Conservation (phyloP, 2,888 invertebrate genomes). For the Phaedon cochleariae region DNA sequence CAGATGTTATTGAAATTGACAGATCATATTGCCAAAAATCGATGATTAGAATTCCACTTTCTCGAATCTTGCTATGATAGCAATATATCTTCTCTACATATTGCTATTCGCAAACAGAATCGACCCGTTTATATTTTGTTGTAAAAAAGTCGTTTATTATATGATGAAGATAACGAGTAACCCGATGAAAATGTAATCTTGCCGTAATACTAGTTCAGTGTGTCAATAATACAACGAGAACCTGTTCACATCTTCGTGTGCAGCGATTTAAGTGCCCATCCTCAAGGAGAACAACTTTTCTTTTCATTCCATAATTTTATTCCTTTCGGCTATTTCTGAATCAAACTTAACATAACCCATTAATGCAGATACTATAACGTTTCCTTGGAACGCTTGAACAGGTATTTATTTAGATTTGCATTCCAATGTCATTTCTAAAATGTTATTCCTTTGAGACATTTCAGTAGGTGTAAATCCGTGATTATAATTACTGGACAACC, state of each 20-base stretch:
- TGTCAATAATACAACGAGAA: slow-evolving; percentile 26
- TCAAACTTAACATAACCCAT: slow-evolving; percentile 8
- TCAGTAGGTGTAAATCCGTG: too few species aligned
- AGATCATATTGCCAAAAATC: too few species aligned
- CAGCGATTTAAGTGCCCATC: slow-evolving; percentile 35
- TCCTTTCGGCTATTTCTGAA: slow-evolving; percentile 29
- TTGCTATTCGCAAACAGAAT: too few species aligned
- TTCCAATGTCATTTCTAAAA: too few species aligned
- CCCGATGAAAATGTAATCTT: not conserved
- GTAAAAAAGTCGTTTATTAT: not conserved
- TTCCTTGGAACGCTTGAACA: not conserved
- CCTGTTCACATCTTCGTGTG: slow-evolving; percentile 15
- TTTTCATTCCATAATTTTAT: slow-evolving; percentile 46
- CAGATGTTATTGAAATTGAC: too few species aligned
- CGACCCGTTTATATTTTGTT: not conserved
- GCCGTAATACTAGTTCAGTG: slow-evolving; percentile 18
- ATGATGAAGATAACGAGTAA: not conserved
- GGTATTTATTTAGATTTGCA: not conserved
- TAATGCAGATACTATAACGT: not conserved
- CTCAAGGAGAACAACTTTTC: slow-evolving; percentile 55
- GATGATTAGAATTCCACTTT: too few species aligned
- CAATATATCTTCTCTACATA: too few species aligned
- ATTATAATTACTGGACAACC: too few species aligned
- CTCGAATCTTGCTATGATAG: too few species aligned
- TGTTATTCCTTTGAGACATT: too few species aligned